Percentiles rank a stretch among this genome's conserved stretches.
Conservation (phyloP, 2,888 invertebrate species). For the Diaprepes abbreviatus region DNA sequence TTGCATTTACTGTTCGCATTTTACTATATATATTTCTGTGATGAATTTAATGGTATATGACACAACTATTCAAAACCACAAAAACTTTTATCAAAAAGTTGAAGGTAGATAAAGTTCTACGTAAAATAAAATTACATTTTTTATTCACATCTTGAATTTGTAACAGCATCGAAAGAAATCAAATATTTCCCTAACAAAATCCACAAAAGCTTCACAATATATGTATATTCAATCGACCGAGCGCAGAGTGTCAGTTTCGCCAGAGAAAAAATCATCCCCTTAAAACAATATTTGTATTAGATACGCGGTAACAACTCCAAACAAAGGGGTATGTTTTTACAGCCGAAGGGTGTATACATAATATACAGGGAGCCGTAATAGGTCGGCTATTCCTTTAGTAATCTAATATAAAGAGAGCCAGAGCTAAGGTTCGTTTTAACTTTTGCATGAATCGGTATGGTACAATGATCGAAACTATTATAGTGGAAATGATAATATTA, state of each 20-base stretch:
- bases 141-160: constrained; percentile 12
- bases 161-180: constrained; percentile 6
- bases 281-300: constrained; percentile 62
- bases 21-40: too few relatives aligned
- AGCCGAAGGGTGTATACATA: constrained; percentile 53
- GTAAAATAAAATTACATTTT: not conserved
- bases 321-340: constrained; percentile 65
- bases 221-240: constrained; percentile 16
- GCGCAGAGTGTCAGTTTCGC: constrained; percentile 26
- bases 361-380: constrained; percentile 40
- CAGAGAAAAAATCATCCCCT: constrained; percentile 55
- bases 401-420: not conserved
- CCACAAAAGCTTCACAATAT: constrained; percentile 1
- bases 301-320: constrained; percentile 64
- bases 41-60: too few relatives aligned
- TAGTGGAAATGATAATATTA: constrained; percentile 11
- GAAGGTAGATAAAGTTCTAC: too few relatives aligned
- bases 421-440: not conserved
- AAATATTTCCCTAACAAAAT: constrained; percentile 15
- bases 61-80: too few relatives aligned
- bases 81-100: too few relatives aligned
- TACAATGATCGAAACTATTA: constrained; percentile 8
- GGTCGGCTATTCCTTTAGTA: not conserved
- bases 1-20: too few relatives aligned
- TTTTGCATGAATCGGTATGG: constrained; percentile 2